Evolutionary conservation across 2,888 invertebrate genomes (phyloP), one percentile per base, ranked within the genome.

Genomic region (Lypha dubia): DNA sequence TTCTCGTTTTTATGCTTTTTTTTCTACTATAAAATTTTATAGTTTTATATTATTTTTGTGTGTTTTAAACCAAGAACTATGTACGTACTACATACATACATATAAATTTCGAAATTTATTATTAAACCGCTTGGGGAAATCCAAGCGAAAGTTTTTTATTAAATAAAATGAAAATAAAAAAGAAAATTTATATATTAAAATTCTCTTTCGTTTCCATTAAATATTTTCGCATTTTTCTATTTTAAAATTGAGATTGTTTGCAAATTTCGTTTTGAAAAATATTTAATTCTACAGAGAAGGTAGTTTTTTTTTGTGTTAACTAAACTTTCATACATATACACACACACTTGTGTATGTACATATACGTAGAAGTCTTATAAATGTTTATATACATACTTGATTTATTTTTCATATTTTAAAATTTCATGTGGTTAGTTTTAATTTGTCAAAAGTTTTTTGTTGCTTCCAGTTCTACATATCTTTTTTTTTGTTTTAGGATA

Each of bases 371-470:
- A n/a, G n/a, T n/a, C n/a, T n/a, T n/a, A n/a, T n/a, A n/a, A n/a
- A n/a, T n/a, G n/a, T n/a, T n/a, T n/a, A n/a, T n/a, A n/a, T n/a
- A n/a, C n/a, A n/a, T n/a, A n/a, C n/a, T n/a, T n/a, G n/a, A n/a
- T n/a, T n/a, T n/a, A n/a, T n/a, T n/a, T n/a, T n/a, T n/a, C n/a
- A n/a, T n/a, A 44, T 13, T 58, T 46, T 22, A 49, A 76, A 79
- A 70, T 44, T 60, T 62, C 53, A 35, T 79, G 71, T 77, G 83
- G 83, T 77, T 83, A 53, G 77, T 71, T 83, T 77, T 77, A 83
- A 77, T 83, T 77, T 83, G 83, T 83, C 77, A 83, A 77, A 83
- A 77, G 65, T 71, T 73, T 51, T 70, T 58, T 56, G 35, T 32
- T 44, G 46, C 11, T 76, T 63, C 58, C n/a, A 28, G 73, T 44